Base-by-base conservation (phyloP, 1,140 invertebrate species). In the Lordiphosa stackelbergi region DNA sequence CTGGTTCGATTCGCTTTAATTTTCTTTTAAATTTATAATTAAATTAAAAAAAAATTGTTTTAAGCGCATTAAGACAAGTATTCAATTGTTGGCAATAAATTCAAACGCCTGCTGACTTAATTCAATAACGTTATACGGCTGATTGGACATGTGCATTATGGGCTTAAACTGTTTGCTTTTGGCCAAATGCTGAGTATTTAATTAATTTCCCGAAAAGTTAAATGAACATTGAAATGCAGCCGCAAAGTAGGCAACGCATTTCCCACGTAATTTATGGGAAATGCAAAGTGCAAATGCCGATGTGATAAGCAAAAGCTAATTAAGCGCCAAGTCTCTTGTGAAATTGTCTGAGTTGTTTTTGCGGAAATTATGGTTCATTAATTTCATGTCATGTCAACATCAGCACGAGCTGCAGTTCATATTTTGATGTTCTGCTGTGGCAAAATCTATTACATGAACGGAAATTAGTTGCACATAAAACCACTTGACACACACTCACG, bases 41-140 rank as follows among this genome's bases (percentile, higher is more conserved):
- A 31, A 46, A 46, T 46, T 46, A n/a, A 46, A 46, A 46, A 48
- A 48, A 49, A 11, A 0, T 49, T 37, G 34, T 36, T 49, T 49
- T 36, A 49, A 49, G 34, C 35, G 47, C 47, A 22, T 66, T 48
- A 28, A 28, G 34, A n/a, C 16, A 57, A 35, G 38, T 45, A 45
- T 35, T 56, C 55, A 34, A 58, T 46, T 46, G 24, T 34, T 46
- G 43, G 52, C 52, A 66, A 65, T 66, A 56, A 35, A 28, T n/a
- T n/a, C 22, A 37, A 41, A 36, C 45, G 41, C 42, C 28, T 31
- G 24, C 54, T 13, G 42, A 68, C 68, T 57, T 57, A 60, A 71
- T 57, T 70, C 41, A 53, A 81, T 81, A 68, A 66, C 66, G 61
- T 38, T 38, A 61, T 74, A 71, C 75, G 74, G 54, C 60, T 49